These are phyloP conservation scores for Phataginus tetradactyla DNA, from an alignment of 2,797 vertebrate genomes.

Conservation along the genomic window DNA sequence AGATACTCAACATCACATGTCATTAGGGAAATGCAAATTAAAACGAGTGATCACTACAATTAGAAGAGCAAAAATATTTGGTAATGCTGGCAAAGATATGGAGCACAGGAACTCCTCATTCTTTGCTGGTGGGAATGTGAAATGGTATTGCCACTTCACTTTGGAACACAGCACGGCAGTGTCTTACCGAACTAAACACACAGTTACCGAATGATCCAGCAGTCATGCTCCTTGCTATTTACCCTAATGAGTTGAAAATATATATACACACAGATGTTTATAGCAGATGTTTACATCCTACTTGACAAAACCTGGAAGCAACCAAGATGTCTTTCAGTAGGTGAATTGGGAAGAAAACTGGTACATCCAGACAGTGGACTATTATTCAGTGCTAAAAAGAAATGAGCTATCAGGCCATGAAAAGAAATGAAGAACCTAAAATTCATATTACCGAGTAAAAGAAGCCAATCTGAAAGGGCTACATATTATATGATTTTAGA, in stretches of 20 bases:
- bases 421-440: background rate
- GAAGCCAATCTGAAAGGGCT: background rate
- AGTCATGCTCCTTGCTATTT: background rate
- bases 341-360: background rate
- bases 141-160: background rate
- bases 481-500: background rate
- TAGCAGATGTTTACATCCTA: background rate
- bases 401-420: background rate
- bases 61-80: background rate
- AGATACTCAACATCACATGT: background rate
- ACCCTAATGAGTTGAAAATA: background rate
- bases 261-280: background rate
- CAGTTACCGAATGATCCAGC: background rate
- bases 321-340: background rate
- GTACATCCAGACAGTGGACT: background rate
- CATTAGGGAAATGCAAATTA: background rate
- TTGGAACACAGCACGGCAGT: background rate
- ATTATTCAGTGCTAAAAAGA: background rate
- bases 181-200: background rate
- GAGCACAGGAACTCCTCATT: background rate
- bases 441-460: background rate
- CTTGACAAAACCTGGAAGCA: background rate
- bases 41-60: background rate
- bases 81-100: background rate
- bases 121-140: background rate